Percentiles rank a stretch among this genome's conserved stretches.
These are phyloP conservation scores for Hexactinellida sp. DNA, from an alignment of 37 sponge, comb jelly and placozoan genomes.

Conservation along the genomic window DNA sequence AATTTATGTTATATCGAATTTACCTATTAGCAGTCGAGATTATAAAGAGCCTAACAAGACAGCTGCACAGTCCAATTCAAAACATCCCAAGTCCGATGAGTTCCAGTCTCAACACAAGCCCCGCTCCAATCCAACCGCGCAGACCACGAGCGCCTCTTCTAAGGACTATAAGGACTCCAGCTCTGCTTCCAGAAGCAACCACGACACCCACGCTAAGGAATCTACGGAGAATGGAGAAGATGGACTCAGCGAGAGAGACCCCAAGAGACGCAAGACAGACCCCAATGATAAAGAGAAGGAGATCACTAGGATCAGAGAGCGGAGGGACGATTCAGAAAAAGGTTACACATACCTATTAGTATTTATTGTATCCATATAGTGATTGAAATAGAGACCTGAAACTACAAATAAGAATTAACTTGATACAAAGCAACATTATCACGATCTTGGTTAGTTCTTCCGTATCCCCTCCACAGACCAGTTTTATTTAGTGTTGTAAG, in stretches of 20 bases:
- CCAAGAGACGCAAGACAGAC: constrained; percentile 9
- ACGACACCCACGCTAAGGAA: not conserved
- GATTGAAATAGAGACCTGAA: too few relatives aligned
- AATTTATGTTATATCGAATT: too few relatives aligned
- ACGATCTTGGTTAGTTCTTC: too few relatives aligned
- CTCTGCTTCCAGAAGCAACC: not conserved
- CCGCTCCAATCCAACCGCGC: not conserved
- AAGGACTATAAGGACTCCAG: not conserved
- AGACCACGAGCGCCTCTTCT: not conserved
- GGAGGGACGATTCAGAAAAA: not conserved
- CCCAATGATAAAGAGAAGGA: constrained; percentile 10
- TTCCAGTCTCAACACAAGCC: not conserved
- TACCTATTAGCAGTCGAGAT: too few relatives aligned
- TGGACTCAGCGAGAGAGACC: not conserved
- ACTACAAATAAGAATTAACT: too few relatives aligned
- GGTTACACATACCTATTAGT: too few relatives aligned
- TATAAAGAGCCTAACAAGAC: not conserved
- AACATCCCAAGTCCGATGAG: not conserved
- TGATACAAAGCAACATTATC: too few relatives aligned
- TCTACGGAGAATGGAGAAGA: not conserved
- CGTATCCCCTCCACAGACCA: too few relatives aligned
- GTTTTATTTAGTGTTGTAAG: too few relatives aligned
- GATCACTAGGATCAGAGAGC: not conserved
- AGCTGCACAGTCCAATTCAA: not conserved
- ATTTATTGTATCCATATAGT: not conserved